Evolutionary conservation across 2,113 vertebrate species (phyloP).

Genomic region (Microcebus griseorufus): DNA sequence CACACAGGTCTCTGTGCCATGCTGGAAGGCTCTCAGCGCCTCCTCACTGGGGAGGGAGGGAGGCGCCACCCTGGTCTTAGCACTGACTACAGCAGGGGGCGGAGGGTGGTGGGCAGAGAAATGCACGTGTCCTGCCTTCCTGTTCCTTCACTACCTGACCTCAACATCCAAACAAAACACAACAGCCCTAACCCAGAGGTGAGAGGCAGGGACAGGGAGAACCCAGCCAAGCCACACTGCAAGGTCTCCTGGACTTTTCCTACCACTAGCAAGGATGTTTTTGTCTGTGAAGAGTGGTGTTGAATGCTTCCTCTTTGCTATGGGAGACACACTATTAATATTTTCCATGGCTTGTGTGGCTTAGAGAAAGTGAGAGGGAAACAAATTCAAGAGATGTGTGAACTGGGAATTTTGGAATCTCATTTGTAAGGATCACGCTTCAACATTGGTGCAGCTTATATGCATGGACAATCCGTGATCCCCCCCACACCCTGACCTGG

Average conservation of each 20-base stretch:
- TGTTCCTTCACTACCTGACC: background rate
- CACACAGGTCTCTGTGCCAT: fast-evolving
- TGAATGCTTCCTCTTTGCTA: background rate
- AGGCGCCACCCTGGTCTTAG: background rate
- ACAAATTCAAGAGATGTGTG: background rate
- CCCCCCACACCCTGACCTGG: background rate
- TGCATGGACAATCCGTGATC: fast-evolving
- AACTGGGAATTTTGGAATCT: background rate
- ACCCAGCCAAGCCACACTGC: background rate
- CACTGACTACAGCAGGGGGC: background rate
- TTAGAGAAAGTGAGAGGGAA: background rate
- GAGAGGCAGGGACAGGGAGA: background rate
- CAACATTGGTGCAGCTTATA: background rate
- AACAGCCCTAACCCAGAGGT: background rate
- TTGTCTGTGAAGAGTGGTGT: background rate
- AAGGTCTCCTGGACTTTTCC: background rate
- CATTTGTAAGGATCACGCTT: background rate
- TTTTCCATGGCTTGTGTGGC: background rate
- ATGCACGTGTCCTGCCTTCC: background rate
- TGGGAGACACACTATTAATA: background rate
- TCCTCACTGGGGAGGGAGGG: background rate
- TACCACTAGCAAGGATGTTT: background rate
- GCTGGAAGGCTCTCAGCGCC: background rate
- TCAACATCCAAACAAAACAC: background rate
- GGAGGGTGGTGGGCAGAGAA: background rate